These are phyloP conservation scores for Botia almorhae DNA, from an alignment of 2,797 vertebrate species.

Conservation along the genomic window DNA sequence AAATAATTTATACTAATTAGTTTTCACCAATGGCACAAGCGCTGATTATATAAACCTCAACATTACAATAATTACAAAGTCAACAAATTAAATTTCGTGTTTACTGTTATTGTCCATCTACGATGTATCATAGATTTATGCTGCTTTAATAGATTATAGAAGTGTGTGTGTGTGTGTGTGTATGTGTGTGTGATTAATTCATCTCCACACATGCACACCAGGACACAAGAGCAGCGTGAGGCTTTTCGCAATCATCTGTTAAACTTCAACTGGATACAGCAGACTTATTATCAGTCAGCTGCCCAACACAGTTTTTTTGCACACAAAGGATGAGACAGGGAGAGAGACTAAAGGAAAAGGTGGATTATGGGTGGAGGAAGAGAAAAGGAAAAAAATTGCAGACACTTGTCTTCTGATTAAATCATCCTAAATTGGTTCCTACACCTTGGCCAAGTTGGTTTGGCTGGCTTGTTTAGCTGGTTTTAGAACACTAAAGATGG, in stretches of 20 bases:
- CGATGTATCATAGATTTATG: not conserved
- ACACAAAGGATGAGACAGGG: constrained; percentile 13
- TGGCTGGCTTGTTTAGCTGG: not conserved
- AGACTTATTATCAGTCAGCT: constrained; percentile 69
- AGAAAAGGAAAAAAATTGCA: not conserved
- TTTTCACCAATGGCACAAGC: too few species aligned
- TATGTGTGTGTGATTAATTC: not conserved
- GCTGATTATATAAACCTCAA: not conserved
- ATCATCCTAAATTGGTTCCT: too few species aligned
- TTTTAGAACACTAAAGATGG: too few species aligned
- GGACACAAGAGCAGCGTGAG: constrained; percentile 39
- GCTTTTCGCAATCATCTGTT: constrained; percentile 59
- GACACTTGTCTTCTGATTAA: not conserved
- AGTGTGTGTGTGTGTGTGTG: not conserved
- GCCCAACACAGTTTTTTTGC: constrained; percentile 67
- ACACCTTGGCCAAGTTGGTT: not conserved
- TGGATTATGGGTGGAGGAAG: too few species aligned
- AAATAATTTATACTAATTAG: not conserved
- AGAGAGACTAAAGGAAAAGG: not conserved
- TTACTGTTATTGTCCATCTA: not conserved
- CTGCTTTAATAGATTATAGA: not conserved
- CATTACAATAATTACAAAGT: not conserved
- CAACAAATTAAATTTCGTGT: not conserved
- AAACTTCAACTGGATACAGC: constrained; percentile 69
- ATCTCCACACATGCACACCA: constrained; percentile 19